These are phyloP conservation scores for Sphecodes monilicornis DNA, from an alignment of 2,888 invertebrate genomes.

Conservation along the genomic window DNA sequence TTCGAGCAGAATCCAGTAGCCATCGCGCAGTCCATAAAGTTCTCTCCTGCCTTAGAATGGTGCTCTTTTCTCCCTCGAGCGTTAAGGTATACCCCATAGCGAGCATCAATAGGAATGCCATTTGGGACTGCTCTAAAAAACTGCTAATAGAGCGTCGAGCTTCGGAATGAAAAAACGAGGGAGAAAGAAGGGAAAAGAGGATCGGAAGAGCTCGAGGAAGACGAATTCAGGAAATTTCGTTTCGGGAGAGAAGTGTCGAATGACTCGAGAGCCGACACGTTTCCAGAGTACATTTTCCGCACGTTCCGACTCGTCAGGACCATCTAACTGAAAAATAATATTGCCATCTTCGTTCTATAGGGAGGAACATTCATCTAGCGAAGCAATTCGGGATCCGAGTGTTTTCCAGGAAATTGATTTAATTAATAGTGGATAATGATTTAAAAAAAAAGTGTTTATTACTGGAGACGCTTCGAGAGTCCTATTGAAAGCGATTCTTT, in stretches of 20 bases:
- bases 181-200: constrained; percentile 32
- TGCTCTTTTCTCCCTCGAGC: constrained; percentile 73
- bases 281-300: constrained; percentile 27
- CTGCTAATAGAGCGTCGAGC: constrained; percentile 81
- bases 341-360: background rate
- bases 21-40: constrained; percentile 81
- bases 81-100: constrained; percentile 72
- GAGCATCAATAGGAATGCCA: constrained; percentile 82
- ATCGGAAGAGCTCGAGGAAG: constrained; percentile 25
- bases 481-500: constrained; percentile 17
- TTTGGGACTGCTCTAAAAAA: constrained; percentile 82
- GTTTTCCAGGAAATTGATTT: background rate
- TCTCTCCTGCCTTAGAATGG: constrained; percentile 73
- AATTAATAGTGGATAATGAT: background rate
- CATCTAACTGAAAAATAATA: constrained; percentile 23
- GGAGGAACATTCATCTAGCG: background rate
- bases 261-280: constrained; percentile 24
- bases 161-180: constrained; percentile 57
- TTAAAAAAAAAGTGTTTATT: background rate
- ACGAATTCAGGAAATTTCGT: constrained; percentile 50
- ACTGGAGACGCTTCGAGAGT: background rate
- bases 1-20: constrained; percentile 71
- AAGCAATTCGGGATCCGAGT: background rate
- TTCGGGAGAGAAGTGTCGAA: constrained; percentile 1
- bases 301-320: constrained; percentile 27